These are phyloP conservation scores for Drosophila murphyi DNA, from an alignment of 1,140 invertebrate genomes.

Conservation along the genomic window DNA sequence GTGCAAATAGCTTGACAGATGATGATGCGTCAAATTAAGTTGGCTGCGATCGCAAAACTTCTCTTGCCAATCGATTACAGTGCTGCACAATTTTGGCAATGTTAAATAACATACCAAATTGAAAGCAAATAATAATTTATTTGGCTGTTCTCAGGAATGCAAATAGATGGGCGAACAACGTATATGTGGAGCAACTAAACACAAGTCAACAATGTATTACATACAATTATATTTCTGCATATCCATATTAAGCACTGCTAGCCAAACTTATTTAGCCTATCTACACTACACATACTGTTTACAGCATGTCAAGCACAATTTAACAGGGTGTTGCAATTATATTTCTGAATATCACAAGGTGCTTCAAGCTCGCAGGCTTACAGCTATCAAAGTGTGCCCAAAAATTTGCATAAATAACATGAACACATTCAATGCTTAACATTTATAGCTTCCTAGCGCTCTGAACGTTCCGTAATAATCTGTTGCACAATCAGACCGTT, in stretches of 20 bases:
- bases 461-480: slow-evolving; percentile 14
- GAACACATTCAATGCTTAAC: background rate
- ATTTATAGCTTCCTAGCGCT: background rate
- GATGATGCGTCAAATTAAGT: slow-evolving; percentile 17
- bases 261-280: background rate
- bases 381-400: background rate
- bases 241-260: no score
- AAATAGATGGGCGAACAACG: no score
- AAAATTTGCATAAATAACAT: background rate
- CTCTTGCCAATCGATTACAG: background rate
- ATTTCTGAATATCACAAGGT: background rate
- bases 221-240: no score
- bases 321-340: background rate
- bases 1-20: background rate
- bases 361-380: background rate
- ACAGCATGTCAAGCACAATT: background rate
- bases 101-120: no score
- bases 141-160: no score
- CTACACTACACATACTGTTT: background rate
- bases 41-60: slow-evolving; percentile 17
- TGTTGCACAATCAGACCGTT: slow-evolving; percentile 51
- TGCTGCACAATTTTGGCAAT: no score
- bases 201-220: no score
- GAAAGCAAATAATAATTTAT: no score
- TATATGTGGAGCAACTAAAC: no score